Evolutionary conservation across 1,140 invertebrate genomes (phyloP), one percentile per base, ranked within the genome.

Genomic region (Cyclargus thomasi): DNA sequence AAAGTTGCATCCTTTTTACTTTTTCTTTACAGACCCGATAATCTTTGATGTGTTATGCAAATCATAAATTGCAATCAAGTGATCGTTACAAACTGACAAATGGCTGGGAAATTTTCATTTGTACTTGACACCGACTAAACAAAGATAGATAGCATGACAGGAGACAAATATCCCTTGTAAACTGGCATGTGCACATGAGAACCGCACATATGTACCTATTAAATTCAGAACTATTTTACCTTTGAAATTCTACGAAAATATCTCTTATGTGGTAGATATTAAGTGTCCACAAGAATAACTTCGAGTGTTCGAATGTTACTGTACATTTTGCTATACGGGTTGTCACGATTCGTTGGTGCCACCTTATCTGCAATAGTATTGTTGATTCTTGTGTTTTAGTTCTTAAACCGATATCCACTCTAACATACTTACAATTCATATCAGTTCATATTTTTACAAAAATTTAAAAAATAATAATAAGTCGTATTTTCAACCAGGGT

Each of bases 71-170:
- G 55, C 20, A 59, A 59, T 20, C 55, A 59, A 59, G 18, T 11
- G 18, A 59, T 59, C 10, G 55, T 59, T 59, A 59, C 55, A 20
- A 59, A 21, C 55, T 59, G 55, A 59, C 55, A 59, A 59, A 59
- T 59, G 55, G 18, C 20, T 59, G 55, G 55, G 55, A 59, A 59
- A 59, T 21, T 59, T 59, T 59, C 55, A 21, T 59, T 59, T 59
- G 57, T 35, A 39, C 65, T 53, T 66, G 65, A 36, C 65, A 59
- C 17, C 53, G 18, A 20, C n/a, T 66, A 47, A 66, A 62, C 65
- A 66, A 57, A 57, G 65, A 66, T 59, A 62, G 65, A 66, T 66
- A 57, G 65, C 55, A 57, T 66, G 65, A 66, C 65, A 66, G 65
- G 53, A 59, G 57, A 66, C 65, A 36, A 66, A 66, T 66, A 55